Evolutionary conservation across 2,888 invertebrate species (phyloP).

Genomic region (Drosophila merina): DNA sequence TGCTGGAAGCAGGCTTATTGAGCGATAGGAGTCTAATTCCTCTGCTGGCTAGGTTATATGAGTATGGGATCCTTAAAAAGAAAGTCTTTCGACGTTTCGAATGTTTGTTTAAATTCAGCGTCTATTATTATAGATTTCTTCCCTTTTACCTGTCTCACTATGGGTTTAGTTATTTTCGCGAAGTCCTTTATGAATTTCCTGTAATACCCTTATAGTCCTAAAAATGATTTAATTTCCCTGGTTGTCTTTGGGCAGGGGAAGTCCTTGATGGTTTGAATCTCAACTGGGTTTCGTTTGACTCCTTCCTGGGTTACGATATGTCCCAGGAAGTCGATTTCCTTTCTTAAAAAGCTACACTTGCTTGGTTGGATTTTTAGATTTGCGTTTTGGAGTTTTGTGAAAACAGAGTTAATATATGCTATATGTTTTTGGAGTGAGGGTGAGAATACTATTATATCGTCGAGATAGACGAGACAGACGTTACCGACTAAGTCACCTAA

Average conservation of each 20-base stretch:
- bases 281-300: constrained; percentile 3
- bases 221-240: background rate
- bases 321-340: constrained; percentile 10
- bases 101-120: constrained; percentile 1
- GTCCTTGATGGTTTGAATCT: constrained; percentile 11
- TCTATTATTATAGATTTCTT: constrained; percentile 6
- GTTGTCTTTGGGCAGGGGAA: constrained; percentile 1
- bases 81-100: constrained; percentile 4
- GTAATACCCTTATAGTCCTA: background rate
- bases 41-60: too few relatives aligned
- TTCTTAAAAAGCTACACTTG: constrained; percentile 6
- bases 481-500: constrained; percentile 18
- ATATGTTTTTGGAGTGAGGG: constrained; percentile 27
- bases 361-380: constrained; percentile 6
- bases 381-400: too few relatives aligned
- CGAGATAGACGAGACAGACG: constrained; percentile 32
- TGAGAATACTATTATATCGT: constrained; percentile 31
- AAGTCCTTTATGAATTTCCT: constrained; percentile 10
- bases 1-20: too few relatives aligned
- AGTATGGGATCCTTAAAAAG: constrained; percentile 10
- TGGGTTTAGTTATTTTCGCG: constrained; percentile 11
- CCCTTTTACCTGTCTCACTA: constrained; percentile 10
- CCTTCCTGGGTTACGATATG: constrained; percentile 12
- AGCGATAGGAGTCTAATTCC: too few relatives aligned
- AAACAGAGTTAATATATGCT: constrained; percentile 7